A percentile compares a stretch with the other conserved stretches of the same genome.
phyloP scores from a whole-genome alignment of 2,888 invertebrate species.

The Apotomis turbidana region DNA sequence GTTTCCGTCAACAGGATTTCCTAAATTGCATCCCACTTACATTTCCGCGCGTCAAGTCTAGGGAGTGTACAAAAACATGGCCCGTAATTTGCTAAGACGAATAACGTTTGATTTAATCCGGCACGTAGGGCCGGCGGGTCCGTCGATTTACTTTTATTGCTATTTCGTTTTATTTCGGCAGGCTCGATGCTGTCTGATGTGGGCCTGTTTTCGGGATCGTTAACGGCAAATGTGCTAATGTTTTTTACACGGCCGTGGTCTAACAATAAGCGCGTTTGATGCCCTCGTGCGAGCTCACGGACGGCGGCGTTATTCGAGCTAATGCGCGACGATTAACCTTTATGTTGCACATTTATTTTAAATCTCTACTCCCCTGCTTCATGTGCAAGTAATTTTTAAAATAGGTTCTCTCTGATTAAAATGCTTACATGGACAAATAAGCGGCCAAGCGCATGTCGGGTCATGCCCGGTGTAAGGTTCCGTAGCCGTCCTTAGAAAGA shows the following conservation, averaged over 20 bases:
- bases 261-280: constrained; percentile 71
- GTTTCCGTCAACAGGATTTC: constrained; percentile 56
- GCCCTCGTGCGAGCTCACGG: constrained; percentile 54
- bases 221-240: constrained; percentile 81
- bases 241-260: constrained; percentile 73
- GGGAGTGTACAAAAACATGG: constrained; percentile 73
- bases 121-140: constrained; percentile 70
- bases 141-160: constrained; percentile 82
- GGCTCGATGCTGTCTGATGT: constrained; percentile 66
- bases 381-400: constrained; percentile 43
- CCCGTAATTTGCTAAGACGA: constrained; percentile 81
- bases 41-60: constrained; percentile 68
- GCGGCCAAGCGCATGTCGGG: too few relatives aligned
- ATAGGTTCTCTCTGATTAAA: neutral
- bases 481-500: too few relatives aligned
- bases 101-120: constrained; percentile 82
- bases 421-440: neutral
- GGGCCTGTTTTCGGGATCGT: constrained; percentile 79
- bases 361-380: constrained; percentile 34
- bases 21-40: constrained; percentile 65
- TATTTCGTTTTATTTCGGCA: constrained; percentile 78
- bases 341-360: constrained; percentile 46
- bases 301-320: constrained; percentile 66
- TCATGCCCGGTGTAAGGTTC: too few relatives aligned
- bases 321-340: constrained; percentile 66